Evolutionary conservation across 30 jellyfish, hydroid and myxozoan genomes (phyloP), one percentile per base, ranked within the genome.

Genomic region (Pelagia noctiluca): DNA sequence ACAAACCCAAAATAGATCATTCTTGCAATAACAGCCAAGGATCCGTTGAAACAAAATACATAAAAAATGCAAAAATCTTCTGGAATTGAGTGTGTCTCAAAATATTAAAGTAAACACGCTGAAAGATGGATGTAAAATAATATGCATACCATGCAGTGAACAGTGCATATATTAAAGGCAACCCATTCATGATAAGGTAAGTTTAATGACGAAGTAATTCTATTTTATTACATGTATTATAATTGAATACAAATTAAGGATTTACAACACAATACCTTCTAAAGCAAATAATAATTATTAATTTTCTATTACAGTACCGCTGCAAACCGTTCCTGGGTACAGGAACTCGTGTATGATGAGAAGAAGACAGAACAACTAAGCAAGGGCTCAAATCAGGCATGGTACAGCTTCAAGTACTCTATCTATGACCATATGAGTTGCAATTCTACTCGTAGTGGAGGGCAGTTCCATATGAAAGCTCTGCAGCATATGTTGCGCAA

Each of bases 391-490:
- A 36, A 31, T 33, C 88, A 76, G 69, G 80, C 37, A 50, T 53
- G 88, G 88, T 50, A 76, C 88, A 76, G 88, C 80, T 76, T 76
- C 61, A 57, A 76, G 32, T 29, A 47, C 69, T 19, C 60, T 53
- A 53, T 78, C 47, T 63, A 18, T 35, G 83, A 35, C 67, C 83
- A 70, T 38, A 33, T 70, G 68, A 70, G 67, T 36, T 70, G 64
- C 67, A 70, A 18, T 35, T 35, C 68, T 22, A 38, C 37, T 38
- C 64, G 50, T 24, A 26, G 67, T 33, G 83, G 67, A 70, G 83
- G 83, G 83, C 68, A 33, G 64, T 70, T 70, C 68, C 83, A 70
- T 70, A 33, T 70, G 69, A 70, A 70, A 70, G 64, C 83, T 38
- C 64, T 33, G 67, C 83, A 35, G 67, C 67, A 33, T 36, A 38